Evolutionary conservation across 2,797 vertebrate genomes (phyloP).

Genomic region (Clarias pachynema): DNA sequence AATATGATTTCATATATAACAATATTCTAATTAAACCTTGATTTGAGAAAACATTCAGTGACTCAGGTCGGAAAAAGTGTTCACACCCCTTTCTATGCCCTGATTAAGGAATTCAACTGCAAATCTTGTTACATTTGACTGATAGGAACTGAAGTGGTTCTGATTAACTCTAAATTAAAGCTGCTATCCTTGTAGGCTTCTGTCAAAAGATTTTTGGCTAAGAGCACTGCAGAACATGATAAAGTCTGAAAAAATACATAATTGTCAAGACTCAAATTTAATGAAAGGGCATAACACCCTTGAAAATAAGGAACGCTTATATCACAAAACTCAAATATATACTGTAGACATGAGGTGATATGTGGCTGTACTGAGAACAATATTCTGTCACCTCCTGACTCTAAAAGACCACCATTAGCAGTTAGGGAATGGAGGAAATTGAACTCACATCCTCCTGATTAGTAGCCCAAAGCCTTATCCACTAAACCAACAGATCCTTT

Average conservation of each 20-base stretch:
- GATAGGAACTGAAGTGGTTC: constrained; percentile 12
- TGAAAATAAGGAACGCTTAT: background rate
- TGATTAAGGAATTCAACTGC: constrained; percentile 5
- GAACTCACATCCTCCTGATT: background rate
- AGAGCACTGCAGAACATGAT: background rate
- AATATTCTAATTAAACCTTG: background rate
- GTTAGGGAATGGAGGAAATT: background rate
- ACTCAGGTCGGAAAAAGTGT: background rate
- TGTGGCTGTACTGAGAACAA: background rate
- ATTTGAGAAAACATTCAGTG: background rate
- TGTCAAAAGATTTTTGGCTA: background rate
- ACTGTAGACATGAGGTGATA: background rate
- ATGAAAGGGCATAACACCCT: background rate
- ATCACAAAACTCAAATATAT: background rate
- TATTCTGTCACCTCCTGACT: background rate
- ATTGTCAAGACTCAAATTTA: background rate
- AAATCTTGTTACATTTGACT: background rate
- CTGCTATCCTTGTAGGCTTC: background rate
- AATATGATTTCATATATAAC: background rate
- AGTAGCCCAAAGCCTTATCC: background rate
- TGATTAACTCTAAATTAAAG: constrained; percentile 13
- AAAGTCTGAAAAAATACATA: background rate
- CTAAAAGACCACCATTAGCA: background rate
- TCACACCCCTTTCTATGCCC: background rate
- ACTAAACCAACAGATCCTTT: background rate